phyloP scores from a whole-genome alignment of 2,113 vertebrate species.

The Stegostoma tigrinum region DNA sequence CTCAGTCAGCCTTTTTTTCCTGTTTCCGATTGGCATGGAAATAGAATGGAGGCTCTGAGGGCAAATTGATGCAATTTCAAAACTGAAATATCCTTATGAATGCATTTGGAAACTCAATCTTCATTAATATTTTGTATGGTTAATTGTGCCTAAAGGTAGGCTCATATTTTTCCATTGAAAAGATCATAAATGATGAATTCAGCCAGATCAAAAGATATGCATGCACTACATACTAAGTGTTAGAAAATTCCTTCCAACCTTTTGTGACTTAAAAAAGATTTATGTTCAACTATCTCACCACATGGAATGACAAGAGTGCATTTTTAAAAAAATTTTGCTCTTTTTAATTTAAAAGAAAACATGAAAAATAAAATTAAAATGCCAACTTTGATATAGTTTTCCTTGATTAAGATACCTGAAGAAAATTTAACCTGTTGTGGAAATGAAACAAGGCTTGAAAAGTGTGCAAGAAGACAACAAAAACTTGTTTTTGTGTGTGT shows the following conservation, averaged over 20 bases:
- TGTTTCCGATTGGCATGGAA: background rate
- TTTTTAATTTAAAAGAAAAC: background rate
- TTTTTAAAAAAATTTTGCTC: background rate
- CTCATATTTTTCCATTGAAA: constrained; percentile 9
- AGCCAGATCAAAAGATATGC: background rate
- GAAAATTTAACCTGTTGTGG: background rate
- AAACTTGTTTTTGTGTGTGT: background rate
- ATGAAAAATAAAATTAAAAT: background rate
- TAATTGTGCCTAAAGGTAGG: constrained; percentile 1
- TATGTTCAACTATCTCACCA: background rate
- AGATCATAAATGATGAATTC: constrained; percentile 21
- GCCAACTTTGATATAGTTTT: background rate
- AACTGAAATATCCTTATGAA: background rate
- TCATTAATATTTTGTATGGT: constrained; percentile 18
- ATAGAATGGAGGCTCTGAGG: background rate
- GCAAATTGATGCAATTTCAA: background rate
- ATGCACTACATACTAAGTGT: background rate
- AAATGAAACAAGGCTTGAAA: background rate
- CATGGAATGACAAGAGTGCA: background rate
- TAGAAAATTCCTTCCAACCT: background rate
- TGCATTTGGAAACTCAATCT: background rate
- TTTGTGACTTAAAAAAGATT: background rate
- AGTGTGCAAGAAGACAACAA: background rate
- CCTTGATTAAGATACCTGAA: background rate
- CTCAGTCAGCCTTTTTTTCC: background rate